Evolutionary conservation across 1,140 invertebrate genomes (phyloP).

Genomic region (Bombus ignitus): DNA sequence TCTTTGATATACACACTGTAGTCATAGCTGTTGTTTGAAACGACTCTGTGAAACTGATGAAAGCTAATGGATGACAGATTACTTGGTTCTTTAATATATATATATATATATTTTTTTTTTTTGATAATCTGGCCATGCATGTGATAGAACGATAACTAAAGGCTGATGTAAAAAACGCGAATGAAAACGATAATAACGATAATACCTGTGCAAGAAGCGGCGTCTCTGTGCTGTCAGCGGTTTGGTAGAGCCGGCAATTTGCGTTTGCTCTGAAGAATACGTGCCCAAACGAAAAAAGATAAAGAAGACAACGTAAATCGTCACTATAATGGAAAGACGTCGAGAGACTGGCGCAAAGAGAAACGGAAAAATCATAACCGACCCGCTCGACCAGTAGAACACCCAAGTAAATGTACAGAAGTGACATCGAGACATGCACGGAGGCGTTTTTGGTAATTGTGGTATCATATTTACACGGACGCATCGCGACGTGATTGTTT

Average conservation of each 20-base stretch:
- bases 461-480: conserved; percentile 47
- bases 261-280: conserved; percentile 83
- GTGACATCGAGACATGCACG: conserved; percentile 66
- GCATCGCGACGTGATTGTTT: not conserved
- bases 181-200: conserved; percentile 76
- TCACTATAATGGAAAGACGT: conserved; percentile 70
- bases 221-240: conserved; percentile 82
- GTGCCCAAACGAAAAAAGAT: conserved; percentile 80
- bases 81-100: conserved; percentile 43
- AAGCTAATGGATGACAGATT: not conserved
- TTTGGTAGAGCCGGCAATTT: conserved; percentile 82
- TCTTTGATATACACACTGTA: not conserved
- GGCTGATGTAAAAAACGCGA: conserved; percentile 58
- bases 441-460: conserved; percentile 33
- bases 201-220: conserved; percentile 82
- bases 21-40: not conserved
- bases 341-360: conserved; percentile 55
- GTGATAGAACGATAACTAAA: conserved; percentile 62
- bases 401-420: conserved; percentile 48
- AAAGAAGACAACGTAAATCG: conserved; percentile 79
- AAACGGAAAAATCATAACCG: conserved; percentile 52
- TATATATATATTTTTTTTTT: not conserved
- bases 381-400: conserved; percentile 8
- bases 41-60: not conserved
- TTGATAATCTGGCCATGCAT: conserved; percentile 59